Base-by-base conservation (phyloP, 2,888 invertebrate species). In the Glomeris marginata region DNA sequence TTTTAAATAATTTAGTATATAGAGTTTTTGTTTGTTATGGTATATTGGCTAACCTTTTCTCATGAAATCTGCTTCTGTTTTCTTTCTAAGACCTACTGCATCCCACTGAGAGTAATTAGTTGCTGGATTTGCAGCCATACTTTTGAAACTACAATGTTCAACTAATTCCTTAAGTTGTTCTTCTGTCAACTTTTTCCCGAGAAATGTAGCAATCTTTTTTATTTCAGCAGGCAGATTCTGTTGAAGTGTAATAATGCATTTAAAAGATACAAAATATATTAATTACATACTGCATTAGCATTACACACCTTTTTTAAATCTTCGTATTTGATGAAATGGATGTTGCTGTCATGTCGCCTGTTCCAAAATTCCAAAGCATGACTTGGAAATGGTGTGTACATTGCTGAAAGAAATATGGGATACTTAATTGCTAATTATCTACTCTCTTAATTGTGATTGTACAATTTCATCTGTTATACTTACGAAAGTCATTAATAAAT, bases 51-150 rank as follows among this genome's bases (percentile, higher is more conserved):
- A 50, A 65, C 71, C 71, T 63, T 69, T 69, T 41, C 71, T 58
- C 53, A 71, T 58, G 56, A 71, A 70, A 22, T 61, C 54, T 18
- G 62, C 58, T 54, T 64, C 63, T 22, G 60, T 58, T 45, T 62
- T 61, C 40, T 66, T 63, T 42, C 63, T 57, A 15, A 70, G 58
- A 8, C 69, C 70, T 15, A 64, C 54, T 13, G 64, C 65, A 51
- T 68, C 65, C 64, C 69, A 67, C 54, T 71, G 65, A 20, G 61
- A 58, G 36, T 63, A 62, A 56, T 72, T 72, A 8, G 66, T 66
- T 45, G 64, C 62, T 13, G 66, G 63, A 60, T 74, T 73, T 6
- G 56, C 49, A 50, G 67, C 63, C 73, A 74, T 74, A 38, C 59
- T 61, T 11, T 61, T 55, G 58, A 74, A 74, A 36, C 64, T 63